A percentile compares a stretch with the other conserved stretches of the same genome.
phyloP scores from a whole-genome alignment of 2,888 invertebrate genomes.

The Euplexia lucipara region DNA sequence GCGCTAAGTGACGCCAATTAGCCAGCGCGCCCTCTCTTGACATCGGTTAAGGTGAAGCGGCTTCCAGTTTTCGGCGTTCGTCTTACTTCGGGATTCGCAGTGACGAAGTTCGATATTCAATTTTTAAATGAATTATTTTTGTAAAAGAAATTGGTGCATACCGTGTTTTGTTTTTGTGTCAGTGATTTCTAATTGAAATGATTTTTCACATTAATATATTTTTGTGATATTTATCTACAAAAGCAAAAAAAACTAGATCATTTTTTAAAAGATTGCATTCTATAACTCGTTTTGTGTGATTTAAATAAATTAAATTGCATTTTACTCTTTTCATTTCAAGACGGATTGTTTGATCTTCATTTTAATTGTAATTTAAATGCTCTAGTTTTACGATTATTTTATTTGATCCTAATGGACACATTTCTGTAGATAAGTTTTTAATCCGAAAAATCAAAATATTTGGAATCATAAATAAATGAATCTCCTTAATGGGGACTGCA shows the following conservation, averaged over 20 bases:
- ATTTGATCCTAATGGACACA: slow-evolving; percentile 2
- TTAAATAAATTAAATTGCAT: slow-evolving; percentile 33
- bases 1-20: slow-evolving; percentile 80
- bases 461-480: neutral
- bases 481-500: neutral
- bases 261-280: neutral
- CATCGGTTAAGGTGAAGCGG: slow-evolving; percentile 67
- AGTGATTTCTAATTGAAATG: neutral
- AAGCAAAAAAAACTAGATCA: neutral
- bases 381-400: slow-evolving; percentile 17
- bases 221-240: slow-evolving; percentile 10
- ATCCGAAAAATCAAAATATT: neutral
- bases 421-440: neutral
- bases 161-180: slow-evolving; percentile 11
- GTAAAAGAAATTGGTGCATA: neutral
- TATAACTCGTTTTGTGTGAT: slow-evolving; percentile 12
- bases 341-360: slow-evolving; percentile 9
- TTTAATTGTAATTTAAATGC: slow-evolving; percentile 4
- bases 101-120: neutral
- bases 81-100: slow-evolving; percentile 11
- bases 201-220: neutral
- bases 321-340: neutral
- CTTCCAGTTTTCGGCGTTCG: slow-evolving; percentile 47
- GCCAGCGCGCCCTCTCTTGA: slow-evolving; percentile 71
- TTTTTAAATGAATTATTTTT: neutral